Evolutionary conservation across 1,140 invertebrate species (phyloP).

Genomic region (Drosophila subpulchrella): DNA sequence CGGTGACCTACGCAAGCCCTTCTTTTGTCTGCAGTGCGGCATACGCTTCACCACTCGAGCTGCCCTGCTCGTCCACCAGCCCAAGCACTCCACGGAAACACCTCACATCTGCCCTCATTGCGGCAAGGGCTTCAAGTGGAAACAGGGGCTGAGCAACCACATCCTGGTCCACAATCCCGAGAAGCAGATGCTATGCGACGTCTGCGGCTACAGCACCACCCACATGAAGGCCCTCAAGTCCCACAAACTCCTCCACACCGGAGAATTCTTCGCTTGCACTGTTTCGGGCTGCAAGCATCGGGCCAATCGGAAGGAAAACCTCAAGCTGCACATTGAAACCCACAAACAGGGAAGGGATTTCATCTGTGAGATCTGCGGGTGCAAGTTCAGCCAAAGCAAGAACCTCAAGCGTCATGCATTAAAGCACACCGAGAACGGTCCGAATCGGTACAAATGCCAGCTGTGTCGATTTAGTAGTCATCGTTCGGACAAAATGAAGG

Average conservation of each 20-base stretch:
- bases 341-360: conserved; percentile 86
- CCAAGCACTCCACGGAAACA: conserved; percentile 86
- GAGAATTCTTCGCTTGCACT: conserved; percentile 86
- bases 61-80: conserved; percentile 85
- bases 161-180: conserved; percentile 86
- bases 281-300: conserved; percentile 85
- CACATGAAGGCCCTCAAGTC: conserved; percentile 87
- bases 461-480: conserved; percentile 86
- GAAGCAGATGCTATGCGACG: conserved; percentile 87
- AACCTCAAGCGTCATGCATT: conserved; percentile 85
- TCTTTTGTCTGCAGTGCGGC: conserved; percentile 86
- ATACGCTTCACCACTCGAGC: conserved; percentile 86
- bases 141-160: conserved; percentile 87
- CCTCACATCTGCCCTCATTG: conserved; percentile 87
- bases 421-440: conserved; percentile 81
- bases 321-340: conserved; percentile 85
- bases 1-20: conserved; percentile 84
- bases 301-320: conserved; percentile 85
- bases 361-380: conserved; percentile 86
- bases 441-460: conserved; percentile 80
- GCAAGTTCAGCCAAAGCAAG: conserved; percentile 85
- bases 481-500: conserved; percentile 86
- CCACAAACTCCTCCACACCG: conserved; percentile 86
- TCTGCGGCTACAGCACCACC: conserved; percentile 87
- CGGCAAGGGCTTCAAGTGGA: conserved; percentile 88